Evolutionary conservation across 2,888 invertebrate species (phyloP).

Genomic region (Pristionchus mayeri): DNA sequence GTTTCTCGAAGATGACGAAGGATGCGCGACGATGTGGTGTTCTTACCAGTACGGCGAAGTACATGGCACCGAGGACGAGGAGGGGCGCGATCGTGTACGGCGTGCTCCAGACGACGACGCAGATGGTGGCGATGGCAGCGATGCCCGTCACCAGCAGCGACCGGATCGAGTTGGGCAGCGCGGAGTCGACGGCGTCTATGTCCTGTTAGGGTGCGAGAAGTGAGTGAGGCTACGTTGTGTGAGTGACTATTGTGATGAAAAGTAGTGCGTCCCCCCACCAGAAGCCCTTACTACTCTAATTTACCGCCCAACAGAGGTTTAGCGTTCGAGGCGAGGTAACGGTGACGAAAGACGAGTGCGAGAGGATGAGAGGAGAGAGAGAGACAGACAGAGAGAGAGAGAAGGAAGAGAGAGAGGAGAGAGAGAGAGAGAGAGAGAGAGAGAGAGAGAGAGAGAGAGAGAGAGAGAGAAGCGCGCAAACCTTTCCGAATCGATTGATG

Average conservation of each 20-base stretch:
- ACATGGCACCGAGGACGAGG: slow-evolving; percentile 53
- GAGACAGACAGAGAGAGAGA: background rate
- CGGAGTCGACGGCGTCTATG: slow-evolving; percentile 63
- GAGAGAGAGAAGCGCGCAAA: slow-evolving; percentile 53
- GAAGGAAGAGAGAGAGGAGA: background rate
- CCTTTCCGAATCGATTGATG: slow-evolving; percentile 77
- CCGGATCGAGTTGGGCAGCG: slow-evolving; percentile 69
- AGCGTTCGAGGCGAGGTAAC: background rate
- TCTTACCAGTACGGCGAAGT: slow-evolving; percentile 61
- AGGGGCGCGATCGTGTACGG: slow-evolving; percentile 56
- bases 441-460: background rate
- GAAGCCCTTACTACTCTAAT: too few species aligned
- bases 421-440: background rate
- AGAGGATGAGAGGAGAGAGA: background rate
- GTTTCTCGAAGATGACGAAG: background rate
- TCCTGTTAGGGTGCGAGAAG: slow-evolving; percentile 59
- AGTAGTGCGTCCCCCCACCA: background rate
- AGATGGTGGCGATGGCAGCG: slow-evolving; percentile 75
- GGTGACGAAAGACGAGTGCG: slow-evolving; percentile 13
- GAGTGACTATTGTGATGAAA: background rate
- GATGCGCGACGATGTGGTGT: too few species aligned
- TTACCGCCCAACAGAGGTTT: background rate
- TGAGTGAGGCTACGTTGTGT: background rate
- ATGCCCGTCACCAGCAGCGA: slow-evolving; percentile 76
- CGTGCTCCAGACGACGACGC: slow-evolving; percentile 60